A percentile compares a stretch with the other conserved stretches of the same genome.
Conservation (phyloP, 2,797 vertebrate species). For the Botia almorhae region DNA sequence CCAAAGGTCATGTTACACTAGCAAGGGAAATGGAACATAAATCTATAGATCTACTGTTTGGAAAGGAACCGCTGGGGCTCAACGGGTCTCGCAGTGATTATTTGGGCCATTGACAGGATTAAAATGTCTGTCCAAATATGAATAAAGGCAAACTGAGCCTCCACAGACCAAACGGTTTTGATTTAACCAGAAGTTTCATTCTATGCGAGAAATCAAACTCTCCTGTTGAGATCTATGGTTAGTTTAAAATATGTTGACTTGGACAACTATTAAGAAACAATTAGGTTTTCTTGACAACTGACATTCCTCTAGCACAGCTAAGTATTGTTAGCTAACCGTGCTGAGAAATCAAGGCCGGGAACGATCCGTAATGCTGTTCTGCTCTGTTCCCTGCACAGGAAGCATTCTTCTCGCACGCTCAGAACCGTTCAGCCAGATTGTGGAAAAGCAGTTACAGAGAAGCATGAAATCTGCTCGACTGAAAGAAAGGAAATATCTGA, state of each 20-base stretch:
- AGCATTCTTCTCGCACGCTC: no score
- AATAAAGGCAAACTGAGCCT: not conserved
- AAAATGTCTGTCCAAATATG: not conserved
- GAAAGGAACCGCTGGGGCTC: not conserved
- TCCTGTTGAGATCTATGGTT: no score
- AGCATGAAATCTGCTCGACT: conserved; percentile 56
- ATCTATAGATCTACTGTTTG: not conserved
- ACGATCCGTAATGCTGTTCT: no score
- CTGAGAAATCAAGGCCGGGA: not conserved
- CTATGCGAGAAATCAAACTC: not conserved
- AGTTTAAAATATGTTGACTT: not conserved
- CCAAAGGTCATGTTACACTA: not conserved
- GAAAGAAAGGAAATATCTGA: conserved; percentile 66
- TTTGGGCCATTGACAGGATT: not conserved
- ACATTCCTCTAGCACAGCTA: not conserved
- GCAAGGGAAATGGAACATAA: not conserved
- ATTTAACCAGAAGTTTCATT: not conserved
- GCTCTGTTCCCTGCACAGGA: no score
- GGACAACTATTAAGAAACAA: not conserved
- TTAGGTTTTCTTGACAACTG: no score
- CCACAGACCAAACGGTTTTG: not conserved
- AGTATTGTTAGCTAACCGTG: not conserved
- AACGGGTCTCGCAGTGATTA: no score
- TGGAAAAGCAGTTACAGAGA: not conserved
- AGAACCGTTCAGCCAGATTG: no score